phyloP scores from a whole-genome alignment of 23 tunicate genomes.

The Ascidia mentula region DNA sequence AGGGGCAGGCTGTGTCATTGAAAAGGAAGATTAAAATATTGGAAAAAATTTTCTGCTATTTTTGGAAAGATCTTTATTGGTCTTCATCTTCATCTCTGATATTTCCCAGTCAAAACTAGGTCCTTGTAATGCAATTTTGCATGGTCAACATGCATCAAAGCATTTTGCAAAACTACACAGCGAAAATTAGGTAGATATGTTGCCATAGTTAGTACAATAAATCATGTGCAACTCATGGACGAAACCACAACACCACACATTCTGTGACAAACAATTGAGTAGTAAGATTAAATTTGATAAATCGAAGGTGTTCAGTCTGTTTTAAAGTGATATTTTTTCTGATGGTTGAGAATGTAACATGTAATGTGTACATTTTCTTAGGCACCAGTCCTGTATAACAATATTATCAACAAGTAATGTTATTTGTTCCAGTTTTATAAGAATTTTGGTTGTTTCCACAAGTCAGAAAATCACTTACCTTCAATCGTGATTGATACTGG shows the following conservation, averaged over 20 bases:
- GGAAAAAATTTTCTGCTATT: not conserved
- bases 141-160: not conserved
- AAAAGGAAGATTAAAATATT: not conserved
- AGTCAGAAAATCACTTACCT: not conserved
- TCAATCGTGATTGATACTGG: not conserved
- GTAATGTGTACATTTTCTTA: no score
- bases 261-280: conserved; percentile 19
- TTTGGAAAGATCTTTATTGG: not conserved
- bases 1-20: not conserved
- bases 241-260: not conserved
- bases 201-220: not conserved
- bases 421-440: no score
- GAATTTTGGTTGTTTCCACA: no score
- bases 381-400: no score
- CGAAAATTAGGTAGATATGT: not conserved
- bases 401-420: no score
- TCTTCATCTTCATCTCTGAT: not conserved
- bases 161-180: not conserved
- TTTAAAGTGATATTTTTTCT: no score
- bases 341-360: no score
- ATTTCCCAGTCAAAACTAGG: not conserved
- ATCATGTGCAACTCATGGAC: not conserved
- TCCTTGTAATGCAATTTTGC: not conserved
- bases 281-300: conserved; percentile 38
- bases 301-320: conserved; percentile 29